phyloP scores from a whole-genome alignment of 1,140 invertebrate genomes.

The Atta cephalotes region DNA sequence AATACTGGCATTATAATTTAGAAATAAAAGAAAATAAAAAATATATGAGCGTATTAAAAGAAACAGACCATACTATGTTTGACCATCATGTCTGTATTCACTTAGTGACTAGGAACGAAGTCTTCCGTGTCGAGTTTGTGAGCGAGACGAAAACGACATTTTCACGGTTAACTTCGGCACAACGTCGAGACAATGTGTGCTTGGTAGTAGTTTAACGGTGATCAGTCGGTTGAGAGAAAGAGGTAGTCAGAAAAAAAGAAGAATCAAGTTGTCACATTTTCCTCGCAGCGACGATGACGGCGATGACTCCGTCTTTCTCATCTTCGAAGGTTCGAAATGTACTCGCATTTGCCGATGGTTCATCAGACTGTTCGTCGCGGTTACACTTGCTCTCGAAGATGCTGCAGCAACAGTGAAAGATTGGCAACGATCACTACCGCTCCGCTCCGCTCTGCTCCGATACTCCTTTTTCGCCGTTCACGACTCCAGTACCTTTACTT shows the following conservation, averaged over 20 bases:
- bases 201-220: slow-evolving; percentile 46
- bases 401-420: slow-evolving; percentile 75
- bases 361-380: slow-evolving; percentile 78
- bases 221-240: slow-evolving; percentile 3
- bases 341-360: slow-evolving; percentile 77
- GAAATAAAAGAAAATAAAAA: not conserved
- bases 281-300: slow-evolving; percentile 50
- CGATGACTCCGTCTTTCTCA: slow-evolving; percentile 73
- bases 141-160: slow-evolving; percentile 50
- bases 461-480: slow-evolving; percentile 45
- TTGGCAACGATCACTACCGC: slow-evolving; percentile 52
- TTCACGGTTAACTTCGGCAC: slow-evolving; percentile 44
- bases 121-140: slow-evolving; percentile 47
- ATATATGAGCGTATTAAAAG: not conserved
- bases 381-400: slow-evolving; percentile 77
- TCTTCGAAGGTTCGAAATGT: slow-evolving; percentile 67
- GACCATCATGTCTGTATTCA: slow-evolving; percentile 49
- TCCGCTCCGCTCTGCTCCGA: slow-evolving; percentile 35
- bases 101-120: slow-evolving; percentile 47
- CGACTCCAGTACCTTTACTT: slow-evolving; percentile 78
- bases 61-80: not conserved
- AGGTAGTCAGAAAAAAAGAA: slow-evolving; percentile 58
- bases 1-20: not conserved
- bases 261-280: slow-evolving; percentile 74
- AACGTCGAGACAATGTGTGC: slow-evolving; percentile 40